Conservation (phyloP, 1,140 invertebrate species). For the Telenomus remus region DNA sequence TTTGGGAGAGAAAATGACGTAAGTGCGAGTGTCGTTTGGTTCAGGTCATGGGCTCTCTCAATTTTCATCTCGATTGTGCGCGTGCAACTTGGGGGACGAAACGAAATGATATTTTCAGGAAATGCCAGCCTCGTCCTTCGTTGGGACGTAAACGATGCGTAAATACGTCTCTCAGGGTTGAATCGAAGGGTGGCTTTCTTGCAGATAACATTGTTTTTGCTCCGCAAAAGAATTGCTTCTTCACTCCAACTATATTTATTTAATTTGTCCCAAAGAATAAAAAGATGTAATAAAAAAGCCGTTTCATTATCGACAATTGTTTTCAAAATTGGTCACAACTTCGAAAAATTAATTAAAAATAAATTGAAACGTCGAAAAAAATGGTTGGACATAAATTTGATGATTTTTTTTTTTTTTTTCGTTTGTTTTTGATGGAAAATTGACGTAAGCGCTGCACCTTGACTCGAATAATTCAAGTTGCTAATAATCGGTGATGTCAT, state of each 20-base stretch:
- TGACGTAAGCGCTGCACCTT: constrained; percentile 45
- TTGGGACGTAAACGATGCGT: constrained; percentile 37
- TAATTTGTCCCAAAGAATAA: no score
- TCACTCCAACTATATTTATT: no score
- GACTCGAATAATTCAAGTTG: constrained; percentile 55
- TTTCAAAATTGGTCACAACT: no score
- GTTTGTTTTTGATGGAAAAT: constrained; percentile 45
- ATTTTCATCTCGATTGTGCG: constrained; percentile 10
- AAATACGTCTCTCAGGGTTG: constrained; percentile 9
- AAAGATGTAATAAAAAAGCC: no score
- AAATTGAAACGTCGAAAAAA: no score
- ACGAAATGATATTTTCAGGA: constrained; percentile 53
- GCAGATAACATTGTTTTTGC: not conserved
- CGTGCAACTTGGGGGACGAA: not conserved
- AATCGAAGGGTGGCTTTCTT: not conserved
- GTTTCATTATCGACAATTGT: no score
- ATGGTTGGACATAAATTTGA: no score
- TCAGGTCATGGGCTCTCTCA: constrained; percentile 10
- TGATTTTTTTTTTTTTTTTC: constrained; percentile 17
- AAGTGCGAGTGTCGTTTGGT: constrained; percentile 21
- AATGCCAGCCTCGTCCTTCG: constrained; percentile 48
- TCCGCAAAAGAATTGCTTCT: not conserved
- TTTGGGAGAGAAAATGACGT: constrained; percentile 1
- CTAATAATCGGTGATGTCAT: constrained; percentile 56
- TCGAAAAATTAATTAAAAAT: no score